phyloP scores from a whole-genome alignment of 2,113 vertebrate genomes.

The Stomatorhinus ivindoensis region DNA sequence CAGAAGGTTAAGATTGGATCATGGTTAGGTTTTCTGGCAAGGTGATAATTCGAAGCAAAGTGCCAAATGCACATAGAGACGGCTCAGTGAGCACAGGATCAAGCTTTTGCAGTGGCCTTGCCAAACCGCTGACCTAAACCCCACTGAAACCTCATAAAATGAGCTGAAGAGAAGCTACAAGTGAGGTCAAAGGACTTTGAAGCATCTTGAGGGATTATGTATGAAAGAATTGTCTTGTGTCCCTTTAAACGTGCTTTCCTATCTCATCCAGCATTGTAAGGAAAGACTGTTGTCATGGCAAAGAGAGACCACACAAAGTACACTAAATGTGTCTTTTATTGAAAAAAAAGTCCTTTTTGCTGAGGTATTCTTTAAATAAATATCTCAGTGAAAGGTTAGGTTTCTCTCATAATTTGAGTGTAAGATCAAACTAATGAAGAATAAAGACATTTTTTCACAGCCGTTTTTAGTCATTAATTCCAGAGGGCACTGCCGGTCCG shows the following conservation, averaged over 20 bases:
- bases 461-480: background rate
- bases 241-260: background rate
- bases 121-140: background rate
- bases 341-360: background rate
- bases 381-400: background rate
- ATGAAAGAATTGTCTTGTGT: background rate
- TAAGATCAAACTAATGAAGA: background rate
- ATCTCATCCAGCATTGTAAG: background rate
- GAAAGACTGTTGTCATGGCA: background rate
- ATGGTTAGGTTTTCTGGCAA: background rate
- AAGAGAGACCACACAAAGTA: background rate
- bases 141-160: background rate
- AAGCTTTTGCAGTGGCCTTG: background rate
- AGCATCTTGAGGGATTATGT: background rate
- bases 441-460: background rate
- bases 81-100: background rate
- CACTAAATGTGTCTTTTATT: background rate
- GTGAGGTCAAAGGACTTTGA: background rate
- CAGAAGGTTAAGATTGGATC: background rate
- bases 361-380: background rate
- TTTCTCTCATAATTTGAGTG: conserved; percentile 1
- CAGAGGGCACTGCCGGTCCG: background rate
- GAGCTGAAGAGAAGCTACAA: background rate
- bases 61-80: background rate
- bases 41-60: background rate